These are phyloP conservation scores for Nymphalis urticae DNA, from an alignment of 2,888 invertebrate species.

Conservation along the genomic window DNA sequence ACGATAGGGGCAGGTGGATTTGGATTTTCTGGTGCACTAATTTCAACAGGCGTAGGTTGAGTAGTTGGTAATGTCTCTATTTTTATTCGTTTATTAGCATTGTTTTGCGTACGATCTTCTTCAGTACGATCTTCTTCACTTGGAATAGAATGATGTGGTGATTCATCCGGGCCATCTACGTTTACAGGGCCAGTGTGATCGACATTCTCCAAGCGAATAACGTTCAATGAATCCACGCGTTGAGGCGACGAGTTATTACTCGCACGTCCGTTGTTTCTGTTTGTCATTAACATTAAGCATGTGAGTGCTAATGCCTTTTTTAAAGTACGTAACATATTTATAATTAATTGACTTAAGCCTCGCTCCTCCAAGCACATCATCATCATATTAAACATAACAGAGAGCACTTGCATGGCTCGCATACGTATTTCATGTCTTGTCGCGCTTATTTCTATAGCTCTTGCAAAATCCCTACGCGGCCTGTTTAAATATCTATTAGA, in stretches of 20 bases:
- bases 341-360: conserved; percentile 72
- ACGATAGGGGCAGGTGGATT: conserved; percentile 42
- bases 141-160: conserved; percentile 41
- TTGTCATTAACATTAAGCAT: conserved; percentile 74
- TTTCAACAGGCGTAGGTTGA: conserved; percentile 31
- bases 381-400: conserved; percentile 80
- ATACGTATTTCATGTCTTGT: conserved; percentile 76
- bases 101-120: conserved; percentile 42
- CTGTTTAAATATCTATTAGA: conserved; percentile 55
- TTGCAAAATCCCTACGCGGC: conserved; percentile 61
- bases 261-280: conserved; percentile 54
- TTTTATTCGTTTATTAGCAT: conserved; percentile 38
- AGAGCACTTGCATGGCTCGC: conserved; percentile 75
- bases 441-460: conserved; percentile 68
- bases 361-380: conserved; percentile 77
- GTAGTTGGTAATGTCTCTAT: conserved; percentile 30
- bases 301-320: conserved; percentile 75
- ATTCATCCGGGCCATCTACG: conserved; percentile 67
- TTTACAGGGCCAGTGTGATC: conserved; percentile 69
- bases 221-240: conserved; percentile 61
- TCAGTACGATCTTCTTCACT: conserved; percentile 39
- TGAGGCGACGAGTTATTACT: conserved; percentile 52
- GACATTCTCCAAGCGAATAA: conserved; percentile 68
- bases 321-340: conserved; percentile 69
- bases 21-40: conserved; percentile 20